A percentile compares a stretch with the other conserved stretches of the same genome.
phyloP scores from a whole-genome alignment of 1,140 invertebrate species.

The Eriocheir sinensis region DNA sequence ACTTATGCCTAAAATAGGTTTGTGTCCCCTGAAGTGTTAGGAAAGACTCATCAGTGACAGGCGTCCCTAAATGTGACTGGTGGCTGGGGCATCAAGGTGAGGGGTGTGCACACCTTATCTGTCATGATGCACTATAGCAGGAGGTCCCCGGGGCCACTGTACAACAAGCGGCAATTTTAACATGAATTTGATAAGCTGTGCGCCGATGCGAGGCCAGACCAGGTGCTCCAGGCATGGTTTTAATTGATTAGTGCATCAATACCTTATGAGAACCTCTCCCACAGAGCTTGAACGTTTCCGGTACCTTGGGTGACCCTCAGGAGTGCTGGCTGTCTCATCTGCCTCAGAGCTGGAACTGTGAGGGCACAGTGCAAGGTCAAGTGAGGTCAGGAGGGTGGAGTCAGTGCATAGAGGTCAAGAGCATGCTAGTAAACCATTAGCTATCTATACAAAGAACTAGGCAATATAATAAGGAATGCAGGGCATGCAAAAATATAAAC shows the following conservation, averaged over 20 bases:
- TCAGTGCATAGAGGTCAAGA: conserved; percentile 67
- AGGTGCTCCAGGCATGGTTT: conserved; percentile 73
- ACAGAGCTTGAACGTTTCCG: conserved; percentile 73
- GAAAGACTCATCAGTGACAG: not conserved
- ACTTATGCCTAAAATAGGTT: not conserved
- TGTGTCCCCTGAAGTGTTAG: too few species aligned
- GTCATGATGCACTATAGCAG: conserved; percentile 71
- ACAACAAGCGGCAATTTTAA: conserved; percentile 67
- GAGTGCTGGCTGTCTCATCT: conserved; percentile 71
- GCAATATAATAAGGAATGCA: conserved; percentile 26
- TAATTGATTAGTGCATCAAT: conserved; percentile 74
- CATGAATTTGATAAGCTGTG: conserved; percentile 64
- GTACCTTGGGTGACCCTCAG: conserved; percentile 75
- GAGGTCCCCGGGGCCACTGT: conserved; percentile 54
- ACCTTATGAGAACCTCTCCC: conserved; percentile 76
- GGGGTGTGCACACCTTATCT: not conserved
- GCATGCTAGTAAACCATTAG: conserved; percentile 55
- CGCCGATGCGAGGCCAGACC: conserved; percentile 69
- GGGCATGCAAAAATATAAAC: not conserved
- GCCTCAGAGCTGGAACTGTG: conserved; percentile 76
- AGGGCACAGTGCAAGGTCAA: conserved; percentile 75
- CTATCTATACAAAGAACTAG: not conserved
- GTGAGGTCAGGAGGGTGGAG: conserved; percentile 68
- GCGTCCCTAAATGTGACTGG: not conserved
- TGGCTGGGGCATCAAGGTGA: not conserved